Base-by-base conservation (phyloP, 2,888 invertebrate species). In the Drepanosiphum platanoidis region DNA sequence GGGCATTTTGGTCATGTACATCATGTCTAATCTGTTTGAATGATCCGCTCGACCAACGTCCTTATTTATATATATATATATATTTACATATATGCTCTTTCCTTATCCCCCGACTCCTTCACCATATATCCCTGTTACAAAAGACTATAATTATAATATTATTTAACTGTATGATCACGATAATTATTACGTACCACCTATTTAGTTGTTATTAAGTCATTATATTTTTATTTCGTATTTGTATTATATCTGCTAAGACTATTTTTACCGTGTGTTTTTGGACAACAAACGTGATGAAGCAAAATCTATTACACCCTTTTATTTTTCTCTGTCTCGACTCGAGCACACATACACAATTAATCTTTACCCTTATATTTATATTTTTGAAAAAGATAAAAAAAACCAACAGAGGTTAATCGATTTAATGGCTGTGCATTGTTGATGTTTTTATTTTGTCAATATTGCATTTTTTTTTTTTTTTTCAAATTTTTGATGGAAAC, bases 391-490 rank as follows among this genome's bases (percentile, higher is more conserved):
- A 75, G 46, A 77, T 61, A 18, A 4, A 39, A 22, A n/a, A 30
- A 15, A 22, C 11, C n/a, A 15, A 36, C 11, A 80, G 0, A 64
- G 15, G 46, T 66, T 46, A 66, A 42, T 82, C 42, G 22, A 30
- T 74, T 61, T 83, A n/a, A 64, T 83, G 82, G 82, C 66, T 83
- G 82, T 74, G 72, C 42, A 42, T 83, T 83, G 42, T 75, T 83
- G 34, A 66, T 75, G 75, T 83, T 66, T 64, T 46, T 46, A 2
- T 64, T 27, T 74, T 83, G 34, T 66, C 64, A 66, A 83, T 83
- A 18, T 34, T 75, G 22, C 34, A 46, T 75, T 32, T 30, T 66
- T 66, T 83, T 66, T 13, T 68, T 52, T 42, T 84, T 36, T 64
- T n/a, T n/a, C n/a, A n/a, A 18, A 30, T 52, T 80, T 70, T n/a